phyloP scores from a whole-genome alignment of 2,888 invertebrate genomes.

The Mellilla xanthometata region DNA sequence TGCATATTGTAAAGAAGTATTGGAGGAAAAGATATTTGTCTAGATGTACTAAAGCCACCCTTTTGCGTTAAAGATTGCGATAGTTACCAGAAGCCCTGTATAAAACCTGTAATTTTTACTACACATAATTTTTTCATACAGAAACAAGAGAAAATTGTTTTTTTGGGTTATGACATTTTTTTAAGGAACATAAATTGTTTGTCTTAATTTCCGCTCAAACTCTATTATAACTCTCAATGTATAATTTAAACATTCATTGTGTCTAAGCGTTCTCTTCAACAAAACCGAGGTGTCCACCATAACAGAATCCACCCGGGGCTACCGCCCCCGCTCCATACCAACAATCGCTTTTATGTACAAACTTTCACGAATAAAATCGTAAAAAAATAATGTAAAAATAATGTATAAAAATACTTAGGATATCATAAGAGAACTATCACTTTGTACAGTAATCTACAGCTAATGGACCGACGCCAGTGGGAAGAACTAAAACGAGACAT shows the following conservation, averaged over 20 bases:
- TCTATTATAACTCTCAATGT: not conserved
- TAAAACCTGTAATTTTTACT: too few relatives aligned
- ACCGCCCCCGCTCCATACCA: constrained; percentile 39
- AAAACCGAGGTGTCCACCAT: constrained; percentile 48
- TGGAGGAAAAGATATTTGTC: too few relatives aligned
- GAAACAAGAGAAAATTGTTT: too few relatives aligned
- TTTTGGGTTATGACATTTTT: too few relatives aligned
- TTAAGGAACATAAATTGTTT: too few relatives aligned
- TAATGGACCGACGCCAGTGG: constrained; percentile 56
- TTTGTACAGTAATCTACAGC: constrained; percentile 76
- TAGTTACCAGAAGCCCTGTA: too few relatives aligned
- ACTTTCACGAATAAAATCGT: constrained; percentile 73
- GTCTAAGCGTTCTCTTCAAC: constrained; percentile 51
- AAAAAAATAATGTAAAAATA: constrained; percentile 79
- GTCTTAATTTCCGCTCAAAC: too few relatives aligned
- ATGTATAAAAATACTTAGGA: constrained; percentile 81
- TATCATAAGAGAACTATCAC: constrained; percentile 82
- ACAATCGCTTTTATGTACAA: constrained; percentile 65
- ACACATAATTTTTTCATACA: too few relatives aligned
- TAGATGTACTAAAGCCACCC: too few relatives aligned
- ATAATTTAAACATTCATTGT: constrained; percentile 37
- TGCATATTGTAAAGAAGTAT: too few relatives aligned
- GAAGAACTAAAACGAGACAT: constrained; percentile 51
- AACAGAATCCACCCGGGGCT: constrained; percentile 60
- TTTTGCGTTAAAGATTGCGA: too few relatives aligned